These are phyloP conservation scores for Drosophila nasuta DNA, from an alignment of 1,140 invertebrate genomes.

Conservation along the genomic window DNA sequence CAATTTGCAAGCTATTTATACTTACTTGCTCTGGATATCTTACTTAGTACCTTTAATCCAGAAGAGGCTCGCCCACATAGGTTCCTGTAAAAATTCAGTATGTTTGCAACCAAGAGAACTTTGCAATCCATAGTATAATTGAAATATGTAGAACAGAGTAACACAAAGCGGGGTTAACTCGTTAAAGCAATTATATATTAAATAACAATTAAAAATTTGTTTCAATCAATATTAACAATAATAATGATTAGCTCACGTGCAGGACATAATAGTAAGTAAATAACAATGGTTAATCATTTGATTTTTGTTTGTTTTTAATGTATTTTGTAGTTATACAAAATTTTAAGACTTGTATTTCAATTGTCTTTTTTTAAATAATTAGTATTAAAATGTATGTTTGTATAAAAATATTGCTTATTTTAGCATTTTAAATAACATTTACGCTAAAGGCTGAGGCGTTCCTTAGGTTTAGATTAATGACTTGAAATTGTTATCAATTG, in stretches of 20 bases:
- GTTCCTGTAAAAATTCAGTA: slow-evolving; percentile 62
- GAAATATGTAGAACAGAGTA: slow-evolving; percentile 13
- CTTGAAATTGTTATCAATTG: slow-evolving; percentile 21
- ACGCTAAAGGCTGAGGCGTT: slow-evolving; percentile 22
- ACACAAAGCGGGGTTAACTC: slow-evolving; percentile 40
- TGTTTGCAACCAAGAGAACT: slow-evolving; percentile 78
- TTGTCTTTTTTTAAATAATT: slow-evolving; percentile 40
- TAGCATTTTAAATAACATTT: slow-evolving; percentile 28
- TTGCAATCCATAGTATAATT: slow-evolving; percentile 28
- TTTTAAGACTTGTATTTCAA: slow-evolving; percentile 43
- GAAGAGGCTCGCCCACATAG: not conserved
- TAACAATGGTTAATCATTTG: slow-evolving; percentile 29
- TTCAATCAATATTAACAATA: slow-evolving; percentile 28
- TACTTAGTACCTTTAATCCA: slow-evolving; percentile 17
- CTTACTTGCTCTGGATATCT: slow-evolving; percentile 49
- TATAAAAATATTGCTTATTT: slow-evolving; percentile 68
- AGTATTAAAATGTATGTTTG: slow-evolving; percentile 31
- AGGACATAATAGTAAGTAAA: slow-evolving; percentile 37
- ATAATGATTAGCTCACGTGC: slow-evolving; percentile 61
- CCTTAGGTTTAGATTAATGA: slow-evolving; percentile 34
- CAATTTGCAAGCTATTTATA: slow-evolving; percentile 30
- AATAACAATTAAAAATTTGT: slow-evolving; percentile 53
- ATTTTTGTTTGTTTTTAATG: slow-evolving; percentile 27
- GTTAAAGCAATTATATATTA: slow-evolving; percentile 35
- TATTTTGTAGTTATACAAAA: slow-evolving; percentile 22